Base-by-base conservation (phyloP, 2,113 vertebrate species). In the Crotalus viridis region DNA sequence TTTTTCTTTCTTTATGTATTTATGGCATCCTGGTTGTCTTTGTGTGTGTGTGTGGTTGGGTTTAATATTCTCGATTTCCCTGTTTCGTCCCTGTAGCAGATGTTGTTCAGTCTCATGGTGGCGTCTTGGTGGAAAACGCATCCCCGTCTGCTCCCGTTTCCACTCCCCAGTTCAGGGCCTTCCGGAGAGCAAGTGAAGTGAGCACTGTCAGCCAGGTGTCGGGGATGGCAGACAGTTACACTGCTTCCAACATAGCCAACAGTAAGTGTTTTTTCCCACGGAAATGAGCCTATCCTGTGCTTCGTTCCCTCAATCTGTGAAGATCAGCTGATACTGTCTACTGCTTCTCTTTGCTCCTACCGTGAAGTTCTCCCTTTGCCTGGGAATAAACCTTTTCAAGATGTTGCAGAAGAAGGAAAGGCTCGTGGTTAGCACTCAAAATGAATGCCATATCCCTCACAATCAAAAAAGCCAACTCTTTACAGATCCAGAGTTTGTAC, bases 181-280 rank as follows among this genome's bases (percentile, higher is more conserved):
- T 98, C 97, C 98, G 99, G 97, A 98, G 99, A 96, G 98, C 98
- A 97, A 99, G 99, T 96, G 99, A 99, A 98, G 98, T 98, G 98
- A 99, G 99, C 98, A 99, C 99, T 96, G 98, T 99, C 98, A 99
- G 99, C 98, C 99, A 99, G 98, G 99, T 99, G 97, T 99, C 99
- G 89, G 99, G 99, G 98, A 98, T 99, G 98, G 99, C 99, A 88
- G 99, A 99, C 98, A 99, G 98, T 98, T 99, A 98, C 98, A 99
- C 98, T 89, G 98, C 98, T 93, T 98, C 98, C 98, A 98, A 98
- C 98, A 98, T 99, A 96, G 98, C 99, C 97, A 98, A 99, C 98
- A 99, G 99, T 99, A 98, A 99, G 99, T 99, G 97, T 92, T 55
- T 95, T 28, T 69, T 91, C 74, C 4, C 91, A 85, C 81, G 15